Base-by-base conservation (phyloP, 2,113 vertebrate genomes). In the Nipponia nippon region DNA sequence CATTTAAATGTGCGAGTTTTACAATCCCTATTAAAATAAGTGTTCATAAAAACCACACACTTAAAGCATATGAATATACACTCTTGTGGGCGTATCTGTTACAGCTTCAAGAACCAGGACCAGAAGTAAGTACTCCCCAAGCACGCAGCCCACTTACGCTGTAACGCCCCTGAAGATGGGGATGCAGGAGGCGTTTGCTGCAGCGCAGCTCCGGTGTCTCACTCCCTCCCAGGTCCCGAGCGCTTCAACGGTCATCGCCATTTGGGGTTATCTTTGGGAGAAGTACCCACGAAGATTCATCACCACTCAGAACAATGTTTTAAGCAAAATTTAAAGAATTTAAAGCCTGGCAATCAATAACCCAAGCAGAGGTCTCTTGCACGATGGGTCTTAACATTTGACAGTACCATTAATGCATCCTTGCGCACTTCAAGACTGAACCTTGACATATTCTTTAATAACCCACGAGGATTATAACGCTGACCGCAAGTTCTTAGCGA, bases 211-310 rank as follows among this genome's bases (percentile, higher is more conserved):
- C 23, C 10, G 30, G 10, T 7, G 9, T 18, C 34, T 36, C 30
- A 0, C 40, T 42, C 40, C 40, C 40, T 42, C 40, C 40, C 40
- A 42, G 0, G 19, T 29, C 22, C 18, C 2, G 1, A 67, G 36
- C 25, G 3, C 15, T 29, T 32, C 38, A 16, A 1, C 0, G 0
- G 6, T 5, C 36, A 29, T 2, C 4, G 1, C 63, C 21, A 4
- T 16, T 15, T 16, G 30, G 34, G 20, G 4, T 26, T 22, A 7
- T 15, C 32, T 59, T 25, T 4, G 26, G 16, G 25, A 38, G 12
- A 92, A 44, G 13, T 7, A 56, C 34, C 72, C 44, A 3, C 5
- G 20, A 77, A 21, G 47, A 36, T 16, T 30, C 40, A 38, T 67
- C n/a, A 62, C 29, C 46, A 36, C 32, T 71, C 23, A 13, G 25